phyloP scores from a whole-genome alignment of 2,113 vertebrate genomes.

The Heptranchias perlo region DNA sequence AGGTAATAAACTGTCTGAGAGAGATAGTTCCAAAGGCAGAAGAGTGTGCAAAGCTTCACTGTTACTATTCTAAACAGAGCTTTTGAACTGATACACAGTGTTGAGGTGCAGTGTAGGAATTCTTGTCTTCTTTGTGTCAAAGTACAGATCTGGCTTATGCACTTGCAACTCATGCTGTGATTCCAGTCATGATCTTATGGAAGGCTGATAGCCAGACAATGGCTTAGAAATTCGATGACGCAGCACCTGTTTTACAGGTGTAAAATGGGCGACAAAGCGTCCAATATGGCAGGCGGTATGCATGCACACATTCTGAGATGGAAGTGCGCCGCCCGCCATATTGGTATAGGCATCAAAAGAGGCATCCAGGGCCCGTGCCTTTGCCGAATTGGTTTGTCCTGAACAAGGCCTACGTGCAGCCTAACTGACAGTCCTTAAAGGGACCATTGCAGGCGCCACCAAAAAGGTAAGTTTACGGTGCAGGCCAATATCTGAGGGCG shows the following conservation, averaged over 20 bases:
- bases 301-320: background rate
- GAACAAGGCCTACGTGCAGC: background rate
- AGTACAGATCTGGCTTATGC: background rate
- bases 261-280: background rate
- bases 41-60: background rate
- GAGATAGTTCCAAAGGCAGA: background rate
- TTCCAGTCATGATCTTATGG: background rate
- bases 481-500: background rate
- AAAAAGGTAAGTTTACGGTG: too few relatives aligned
- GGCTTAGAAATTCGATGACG: background rate
- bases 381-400: background rate
- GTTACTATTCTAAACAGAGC: too few relatives aligned
- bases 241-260: background rate
- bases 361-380: background rate
- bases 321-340: background rate
- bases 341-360: background rate
- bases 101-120: background rate
- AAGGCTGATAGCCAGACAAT: background rate
- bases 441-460: too few relatives aligned
- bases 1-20: background rate
- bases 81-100: background rate
- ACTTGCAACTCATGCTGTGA: background rate
- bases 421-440: too few relatives aligned
- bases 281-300: background rate
- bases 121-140: background rate